phyloP scores from a whole-genome alignment of 1,140 invertebrate species.

The Drosophila truncata region DNA sequence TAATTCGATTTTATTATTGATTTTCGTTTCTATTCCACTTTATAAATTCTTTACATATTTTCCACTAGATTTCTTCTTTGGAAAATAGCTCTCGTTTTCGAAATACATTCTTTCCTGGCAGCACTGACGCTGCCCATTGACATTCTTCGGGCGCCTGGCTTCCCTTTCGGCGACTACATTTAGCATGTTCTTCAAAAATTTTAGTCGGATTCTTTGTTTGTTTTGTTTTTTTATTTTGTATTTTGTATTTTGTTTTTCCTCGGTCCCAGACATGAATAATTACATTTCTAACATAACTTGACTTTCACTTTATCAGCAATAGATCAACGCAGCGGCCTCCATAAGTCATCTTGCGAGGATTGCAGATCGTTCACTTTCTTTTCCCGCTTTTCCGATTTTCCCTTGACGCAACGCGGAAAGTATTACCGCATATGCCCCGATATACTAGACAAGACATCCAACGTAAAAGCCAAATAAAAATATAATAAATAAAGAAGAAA shows the following conservation, averaged over 20 bases:
- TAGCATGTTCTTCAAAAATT: conserved; percentile 45
- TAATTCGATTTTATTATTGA: neutral
- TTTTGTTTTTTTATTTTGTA: conserved; percentile 15
- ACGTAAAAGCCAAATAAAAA: conserved; percentile 66
- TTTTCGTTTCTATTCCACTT: neutral
- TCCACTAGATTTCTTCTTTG: neutral
- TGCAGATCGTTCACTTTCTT: conserved; percentile 25
- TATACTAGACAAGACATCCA: conserved; percentile 49
- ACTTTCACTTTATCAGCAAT: conserved; percentile 81
- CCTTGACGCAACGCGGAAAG: conserved; percentile 46
- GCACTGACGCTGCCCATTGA: conserved; percentile 23
- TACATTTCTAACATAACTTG: conserved; percentile 80
- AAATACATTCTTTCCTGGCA: conserved; percentile 1
- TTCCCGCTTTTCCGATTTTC: conserved; percentile 5
- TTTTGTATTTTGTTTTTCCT: neutral
- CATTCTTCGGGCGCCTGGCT: conserved; percentile 30
- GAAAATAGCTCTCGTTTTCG: neutral
- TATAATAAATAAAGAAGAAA: conserved; percentile 73
- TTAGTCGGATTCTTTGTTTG: conserved; percentile 31
- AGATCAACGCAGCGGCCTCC: conserved; percentile 56
- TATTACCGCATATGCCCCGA: conserved; percentile 67
- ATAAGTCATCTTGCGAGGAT: conserved; percentile 46
- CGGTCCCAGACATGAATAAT: conserved; percentile 67
- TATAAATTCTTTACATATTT: neutral
- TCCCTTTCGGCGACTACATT: conserved; percentile 24